A percentile compares a stretch with the other conserved stretches of the same genome.
phyloP scores from a whole-genome alignment of 1,140 invertebrate species.

The Pogonognathellus flavescens region DNA sequence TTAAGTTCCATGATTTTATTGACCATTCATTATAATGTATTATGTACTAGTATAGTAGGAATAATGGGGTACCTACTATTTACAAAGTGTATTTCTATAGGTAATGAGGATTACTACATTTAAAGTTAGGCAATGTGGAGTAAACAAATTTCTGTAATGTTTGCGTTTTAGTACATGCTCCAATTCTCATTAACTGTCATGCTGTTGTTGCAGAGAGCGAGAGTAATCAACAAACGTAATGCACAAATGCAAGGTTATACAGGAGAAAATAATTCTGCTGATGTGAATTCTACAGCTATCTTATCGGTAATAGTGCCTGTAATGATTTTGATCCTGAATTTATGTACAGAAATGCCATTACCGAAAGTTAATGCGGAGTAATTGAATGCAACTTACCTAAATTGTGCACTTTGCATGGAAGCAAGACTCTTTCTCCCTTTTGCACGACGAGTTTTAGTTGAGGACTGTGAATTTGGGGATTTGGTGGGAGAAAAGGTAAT shows the following conservation, averaged over 20 bases:
- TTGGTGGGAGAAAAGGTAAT: background rate
- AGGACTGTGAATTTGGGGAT: conserved; percentile 60
- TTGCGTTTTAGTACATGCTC: no score
- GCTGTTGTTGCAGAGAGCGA: no score
- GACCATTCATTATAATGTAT: no score
- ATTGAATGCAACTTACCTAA: conserved; percentile 70
- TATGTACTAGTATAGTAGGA: no score
- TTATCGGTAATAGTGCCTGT: background rate
- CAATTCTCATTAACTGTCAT: no score
- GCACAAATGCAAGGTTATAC: background rate
- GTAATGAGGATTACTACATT: no score
- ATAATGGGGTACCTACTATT: no score
- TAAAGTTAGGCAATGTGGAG: no score
- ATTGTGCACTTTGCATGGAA: conserved; percentile 80
- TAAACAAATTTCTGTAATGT: no score
- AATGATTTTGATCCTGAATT: background rate
- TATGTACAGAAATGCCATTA: conserved; percentile 10
- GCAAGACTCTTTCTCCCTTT: conserved; percentile 76
- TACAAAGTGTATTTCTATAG: no score
- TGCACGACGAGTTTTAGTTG: conserved; percentile 53
- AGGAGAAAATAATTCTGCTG: background rate
- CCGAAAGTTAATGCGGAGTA: background rate
- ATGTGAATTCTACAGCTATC: background rate
- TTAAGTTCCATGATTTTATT: no score
- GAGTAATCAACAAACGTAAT: no score